Percentiles rank a stretch among this genome's conserved stretches.
phyloP scores from a whole-genome alignment of 2,888 invertebrate species.

The Orthosia gracilis region DNA sequence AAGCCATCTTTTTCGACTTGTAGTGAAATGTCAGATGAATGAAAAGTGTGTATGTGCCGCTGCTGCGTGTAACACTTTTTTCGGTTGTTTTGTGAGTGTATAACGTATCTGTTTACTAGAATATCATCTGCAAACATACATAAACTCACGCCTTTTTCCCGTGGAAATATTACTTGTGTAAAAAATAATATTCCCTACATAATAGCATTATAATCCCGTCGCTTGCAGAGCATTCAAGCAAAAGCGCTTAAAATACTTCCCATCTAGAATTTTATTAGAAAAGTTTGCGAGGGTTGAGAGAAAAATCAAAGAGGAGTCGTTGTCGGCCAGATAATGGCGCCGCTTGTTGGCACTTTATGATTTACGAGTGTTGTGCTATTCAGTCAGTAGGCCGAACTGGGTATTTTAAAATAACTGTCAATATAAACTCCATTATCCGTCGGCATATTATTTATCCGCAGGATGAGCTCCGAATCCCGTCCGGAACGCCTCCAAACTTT shows the following conservation, averaged over 20 bases:
- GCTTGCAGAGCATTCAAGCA: slow-evolving; percentile 18
- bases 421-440: slow-evolving; percentile 67
- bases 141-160: too few species aligned
- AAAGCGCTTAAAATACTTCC: slow-evolving; percentile 37
- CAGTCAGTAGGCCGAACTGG: slow-evolving; percentile 24
- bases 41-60: too few species aligned
- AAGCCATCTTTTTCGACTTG: too few species aligned
- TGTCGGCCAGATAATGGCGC: slow-evolving; percentile 46
- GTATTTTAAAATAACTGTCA: slow-evolving; percentile 64
- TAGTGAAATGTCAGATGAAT: too few species aligned
- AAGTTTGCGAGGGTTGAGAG: slow-evolving; percentile 40
- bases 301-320: slow-evolving; percentile 37
- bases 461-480: slow-evolving; percentile 54
- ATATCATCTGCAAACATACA: too few species aligned
- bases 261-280: slow-evolving; percentile 59
- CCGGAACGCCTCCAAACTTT: slow-evolving; percentile 67
- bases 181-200: not conserved
- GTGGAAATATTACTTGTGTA: too few species aligned
- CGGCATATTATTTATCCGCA: slow-evolving; percentile 69
- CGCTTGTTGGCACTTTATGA: slow-evolving; percentile 48
- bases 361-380: slow-evolving; percentile 56
- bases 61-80: too few species aligned
- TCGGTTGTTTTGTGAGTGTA: too few species aligned
- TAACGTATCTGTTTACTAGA: too few species aligned
- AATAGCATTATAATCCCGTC: slow-evolving; percentile 8